Percentiles rank a stretch among this genome's conserved stretches.
These are phyloP conservation scores for Cepaea nemoralis DNA, from an alignment of 1,140 invertebrate species.

Conservation along the genomic window DNA sequence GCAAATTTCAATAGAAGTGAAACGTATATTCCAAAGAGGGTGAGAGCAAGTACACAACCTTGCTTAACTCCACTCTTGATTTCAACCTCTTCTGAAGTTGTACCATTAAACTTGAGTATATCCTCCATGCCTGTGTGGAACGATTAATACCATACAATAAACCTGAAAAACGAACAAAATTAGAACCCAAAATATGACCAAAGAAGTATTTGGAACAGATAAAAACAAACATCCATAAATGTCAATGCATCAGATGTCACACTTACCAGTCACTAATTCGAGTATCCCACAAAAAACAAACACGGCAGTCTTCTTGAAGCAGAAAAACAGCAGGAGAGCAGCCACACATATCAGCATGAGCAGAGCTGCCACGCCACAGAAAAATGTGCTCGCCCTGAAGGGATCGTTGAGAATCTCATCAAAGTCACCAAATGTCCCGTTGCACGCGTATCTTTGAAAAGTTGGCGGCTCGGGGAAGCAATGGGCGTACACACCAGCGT, in stretches of 20 bases:
- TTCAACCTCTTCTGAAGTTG: too few relatives aligned
- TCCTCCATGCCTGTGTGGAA: too few relatives aligned
- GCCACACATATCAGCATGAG: conserved; percentile 86
- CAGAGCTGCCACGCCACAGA: conserved; percentile 89
- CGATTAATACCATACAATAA: too few relatives aligned
- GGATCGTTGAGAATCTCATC: conserved; percentile 84
- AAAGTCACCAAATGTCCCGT: conserved; percentile 86
- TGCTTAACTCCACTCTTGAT: too few relatives aligned
- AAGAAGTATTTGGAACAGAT: not conserved
- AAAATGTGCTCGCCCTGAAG: conserved; percentile 85
- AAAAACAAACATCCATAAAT: not conserved
- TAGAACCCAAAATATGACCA: too few relatives aligned
- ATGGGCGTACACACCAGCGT: conserved; percentile 90
- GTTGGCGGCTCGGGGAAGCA: conserved; percentile 74
- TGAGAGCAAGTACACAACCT: too few relatives aligned
- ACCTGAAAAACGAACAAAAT: too few relatives aligned
- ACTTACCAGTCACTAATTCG: conserved; percentile 63
- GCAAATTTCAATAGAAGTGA: too few relatives aligned
- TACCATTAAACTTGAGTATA: too few relatives aligned
- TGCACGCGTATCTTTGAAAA: conserved; percentile 74
- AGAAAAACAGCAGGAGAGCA: conserved; percentile 90
- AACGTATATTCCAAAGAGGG: too few relatives aligned
- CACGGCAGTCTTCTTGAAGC: conserved; percentile 94
- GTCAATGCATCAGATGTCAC: not conserved
- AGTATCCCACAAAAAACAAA: conserved; percentile 87